Base-by-base conservation (phyloP, 1,140 invertebrate genomes). In the Drosophila obscura region DNA sequence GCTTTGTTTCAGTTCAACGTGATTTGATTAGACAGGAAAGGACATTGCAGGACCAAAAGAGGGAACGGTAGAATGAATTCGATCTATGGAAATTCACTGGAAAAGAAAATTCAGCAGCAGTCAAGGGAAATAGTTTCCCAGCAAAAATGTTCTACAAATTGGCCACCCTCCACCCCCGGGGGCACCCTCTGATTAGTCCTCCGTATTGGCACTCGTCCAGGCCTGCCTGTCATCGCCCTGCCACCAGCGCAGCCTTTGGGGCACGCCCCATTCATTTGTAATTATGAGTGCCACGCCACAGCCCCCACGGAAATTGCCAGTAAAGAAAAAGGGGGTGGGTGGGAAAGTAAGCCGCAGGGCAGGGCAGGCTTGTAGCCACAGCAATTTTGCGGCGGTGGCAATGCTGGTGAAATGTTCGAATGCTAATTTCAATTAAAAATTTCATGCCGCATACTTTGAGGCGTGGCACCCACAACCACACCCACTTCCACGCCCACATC, bases 351-450 rank as follows among this genome's bases (percentile, higher is more conserved):
- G 35, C 35, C 35, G 11, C 35, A 39, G 11, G 35, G 35, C 11
- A 13, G 35, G 55, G 39, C 41, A 5, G 16, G 19, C 51, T 31
- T 13, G 9, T 11, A 55, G 69, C 75, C 67, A 26, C 63, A 41
- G 11, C 45, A 60, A 78, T 77, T 80, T 57, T 9, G 71, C 41
- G 61, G 56, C 9, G 59, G 28, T 56, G 52, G 60, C 77, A 60
- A 61, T 19, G 19, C 50, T 69, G 44, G 35, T 35, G 52, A 31
- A 55, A 76, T 84, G 76, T 80, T 79, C 51, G 50, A 60, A 84
- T 80, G 80, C 80, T 80, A 83, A 83, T 83, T 83, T 84, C 81
- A 83, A 83, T 84, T 83, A 83, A 83, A 80, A 82, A 82, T 76
- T 55, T 66, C 44, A 19, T 5, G 35, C 11, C 31, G 35, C 66